Conservation (phyloP, 2,797 vertebrate genomes). For the Rhinichthys osculus region DNA sequence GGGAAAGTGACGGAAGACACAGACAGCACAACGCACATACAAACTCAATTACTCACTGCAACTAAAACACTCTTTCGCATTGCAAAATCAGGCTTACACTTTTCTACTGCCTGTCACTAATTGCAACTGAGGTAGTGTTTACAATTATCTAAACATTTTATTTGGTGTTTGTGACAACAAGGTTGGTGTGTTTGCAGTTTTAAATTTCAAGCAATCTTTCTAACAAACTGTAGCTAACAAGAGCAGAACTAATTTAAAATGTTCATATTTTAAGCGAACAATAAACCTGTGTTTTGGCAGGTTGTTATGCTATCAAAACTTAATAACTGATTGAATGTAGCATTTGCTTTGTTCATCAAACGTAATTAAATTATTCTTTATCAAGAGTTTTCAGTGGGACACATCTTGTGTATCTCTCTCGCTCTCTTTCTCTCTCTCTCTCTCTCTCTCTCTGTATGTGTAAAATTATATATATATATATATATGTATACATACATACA, state of each 20-base stretch:
- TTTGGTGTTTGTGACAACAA: conserved; percentile 28
- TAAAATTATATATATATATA: no score
- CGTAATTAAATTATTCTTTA: conserved; percentile 30
- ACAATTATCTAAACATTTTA: conserved; percentile 46
- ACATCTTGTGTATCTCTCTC: no score
- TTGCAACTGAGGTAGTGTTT: conserved; percentile 46
- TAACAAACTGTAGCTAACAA: background rate
- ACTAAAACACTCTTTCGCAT: conserved; percentile 59
- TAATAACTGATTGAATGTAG: conserved; percentile 22
- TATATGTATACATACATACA: no score
- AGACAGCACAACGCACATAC: conserved; percentile 66
- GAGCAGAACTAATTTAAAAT: background rate
- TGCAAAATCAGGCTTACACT: conserved; percentile 37
- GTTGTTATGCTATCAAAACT: background rate
- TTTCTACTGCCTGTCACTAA: conserved; percentile 40
- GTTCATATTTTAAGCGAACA: background rate
- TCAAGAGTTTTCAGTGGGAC: background rate
- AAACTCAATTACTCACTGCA: conserved; percentile 64
- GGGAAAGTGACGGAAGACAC: conserved; percentile 57
- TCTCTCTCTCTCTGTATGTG: no score
- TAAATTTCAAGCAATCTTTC: background rate
- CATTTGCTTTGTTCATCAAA: conserved; percentile 41
- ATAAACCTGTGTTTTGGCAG: background rate
- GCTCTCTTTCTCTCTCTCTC: no score
- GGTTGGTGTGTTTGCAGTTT: background rate